Conservation (phyloP, 2,113 vertebrate species). For the Toxotes jaculatrix region DNA sequence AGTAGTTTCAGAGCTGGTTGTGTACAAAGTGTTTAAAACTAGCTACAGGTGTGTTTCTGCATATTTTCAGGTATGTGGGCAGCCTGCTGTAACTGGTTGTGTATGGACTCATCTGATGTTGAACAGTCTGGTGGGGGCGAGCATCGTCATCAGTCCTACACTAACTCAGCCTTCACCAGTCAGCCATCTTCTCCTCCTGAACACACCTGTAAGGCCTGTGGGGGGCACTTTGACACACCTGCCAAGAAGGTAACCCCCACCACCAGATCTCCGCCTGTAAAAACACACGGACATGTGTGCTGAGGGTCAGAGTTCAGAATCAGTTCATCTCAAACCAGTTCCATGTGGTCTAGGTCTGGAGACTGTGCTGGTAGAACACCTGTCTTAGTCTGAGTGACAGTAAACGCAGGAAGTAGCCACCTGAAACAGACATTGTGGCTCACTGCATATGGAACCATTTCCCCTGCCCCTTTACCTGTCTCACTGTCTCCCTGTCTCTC, state of each 20-base stretch:
- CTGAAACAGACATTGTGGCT: too few relatives aligned
- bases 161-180: constrained; percentile 91
- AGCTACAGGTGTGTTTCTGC: neutral
- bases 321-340: too few relatives aligned
- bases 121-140: constrained; percentile 70
- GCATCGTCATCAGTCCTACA: constrained; percentile 84
- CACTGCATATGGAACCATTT: too few relatives aligned
- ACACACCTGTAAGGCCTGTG: constrained; percentile 89
- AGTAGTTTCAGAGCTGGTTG: neutral
- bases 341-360: too few relatives aligned
- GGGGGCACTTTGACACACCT: constrained; percentile 78
- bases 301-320: neutral
- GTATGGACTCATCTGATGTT: constrained; percentile 87
- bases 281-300: neutral
- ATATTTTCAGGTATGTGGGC: constrained; percentile 87
- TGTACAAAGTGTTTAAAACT: neutral
- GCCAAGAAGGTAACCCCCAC: constrained; percentile 85
- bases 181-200: constrained; percentile 87
- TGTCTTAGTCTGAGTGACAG: too few relatives aligned
- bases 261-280: too few relatives aligned
- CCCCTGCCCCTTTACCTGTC: too few relatives aligned
- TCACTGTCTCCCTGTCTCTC: too few relatives aligned
- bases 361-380: too few relatives aligned
- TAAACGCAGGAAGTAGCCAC: too few relatives aligned
- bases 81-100: constrained; percentile 94